These are phyloP conservation scores for Synanthedon myopaeformis DNA, from an alignment of 2,888 invertebrate species.

Conservation along the genomic window DNA sequence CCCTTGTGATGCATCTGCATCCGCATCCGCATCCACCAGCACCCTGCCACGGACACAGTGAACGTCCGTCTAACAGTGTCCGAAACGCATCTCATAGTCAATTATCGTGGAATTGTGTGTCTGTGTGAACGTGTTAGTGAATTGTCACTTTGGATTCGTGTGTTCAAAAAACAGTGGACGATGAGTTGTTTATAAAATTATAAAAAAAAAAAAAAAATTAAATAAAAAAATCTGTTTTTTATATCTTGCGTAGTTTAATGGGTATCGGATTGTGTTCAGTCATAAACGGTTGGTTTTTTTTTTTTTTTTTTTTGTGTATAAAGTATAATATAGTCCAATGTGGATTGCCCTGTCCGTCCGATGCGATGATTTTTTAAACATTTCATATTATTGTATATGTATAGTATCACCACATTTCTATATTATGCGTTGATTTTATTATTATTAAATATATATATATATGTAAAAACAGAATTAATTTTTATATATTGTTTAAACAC, in stretches of 20 bases:
- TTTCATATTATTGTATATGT: no score
- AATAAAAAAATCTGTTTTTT: neutral
- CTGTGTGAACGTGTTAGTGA: neutral
- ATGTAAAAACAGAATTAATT: no score
- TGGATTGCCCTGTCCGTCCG: neutral
- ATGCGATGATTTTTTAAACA: no score
- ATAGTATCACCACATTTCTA: no score
- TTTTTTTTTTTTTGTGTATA: conserved; percentile 1
- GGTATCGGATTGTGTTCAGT: conserved; percentile 5
- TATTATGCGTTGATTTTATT: no score
- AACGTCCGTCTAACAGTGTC: no score
- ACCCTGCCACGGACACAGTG: no score
- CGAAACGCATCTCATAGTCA: neutral
- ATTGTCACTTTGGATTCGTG: neutral
- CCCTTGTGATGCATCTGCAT: conserved; percentile 68
- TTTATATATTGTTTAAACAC: no score
- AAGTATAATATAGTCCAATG: neutral
- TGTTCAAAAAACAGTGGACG: neutral
- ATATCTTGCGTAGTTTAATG: no score
- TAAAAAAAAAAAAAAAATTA: neutral
- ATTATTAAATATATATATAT: no score
- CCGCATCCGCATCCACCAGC: no score
- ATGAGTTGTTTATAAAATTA: neutral
- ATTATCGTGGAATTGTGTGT: neutral
- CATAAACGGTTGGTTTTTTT: conserved; percentile 5